phyloP scores from a whole-genome alignment of 30 jellyfish, hydroid and myxozoan species.

The Cassiopea andromeda region DNA sequence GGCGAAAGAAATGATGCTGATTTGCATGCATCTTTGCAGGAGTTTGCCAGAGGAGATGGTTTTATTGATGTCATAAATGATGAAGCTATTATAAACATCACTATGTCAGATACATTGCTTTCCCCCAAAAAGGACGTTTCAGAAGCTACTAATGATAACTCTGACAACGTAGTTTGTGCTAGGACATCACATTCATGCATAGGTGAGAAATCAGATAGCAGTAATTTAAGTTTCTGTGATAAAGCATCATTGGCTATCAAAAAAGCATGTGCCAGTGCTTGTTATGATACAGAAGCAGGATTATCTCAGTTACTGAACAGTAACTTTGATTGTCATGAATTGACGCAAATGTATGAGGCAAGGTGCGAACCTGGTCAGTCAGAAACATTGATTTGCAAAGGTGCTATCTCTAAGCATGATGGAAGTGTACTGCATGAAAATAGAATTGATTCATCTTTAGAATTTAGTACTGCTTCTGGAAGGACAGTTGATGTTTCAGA shows the following conservation, averaged over 20 bases:
- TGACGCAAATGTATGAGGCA: slow-evolving; percentile 41
- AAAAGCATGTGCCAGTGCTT: not conserved
- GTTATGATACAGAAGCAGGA: not conserved
- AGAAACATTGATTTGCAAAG: not conserved
- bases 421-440: not conserved
- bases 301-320: slow-evolving; percentile 9
- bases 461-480: slow-evolving; percentile 78
- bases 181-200: not conserved
- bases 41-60: not conserved
- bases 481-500: slow-evolving; percentile 63
- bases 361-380: not conserved
- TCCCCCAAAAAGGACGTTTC: not conserved
- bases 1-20: not conserved
- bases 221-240: too few species aligned
- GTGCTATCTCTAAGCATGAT: not conserved
- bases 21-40: not conserved
- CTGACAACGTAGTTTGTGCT: not conserved
- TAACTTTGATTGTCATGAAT: slow-evolving; percentile 49
- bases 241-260: too few species aligned
- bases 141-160: not conserved
- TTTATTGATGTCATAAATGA: not conserved
- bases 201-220: not conserved
- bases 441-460: slow-evolving; percentile 25
- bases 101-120: not conserved
- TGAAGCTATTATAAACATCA: not conserved